Base-by-base conservation (phyloP, 2,113 vertebrate species). In the Parotia lawesii region DNA sequence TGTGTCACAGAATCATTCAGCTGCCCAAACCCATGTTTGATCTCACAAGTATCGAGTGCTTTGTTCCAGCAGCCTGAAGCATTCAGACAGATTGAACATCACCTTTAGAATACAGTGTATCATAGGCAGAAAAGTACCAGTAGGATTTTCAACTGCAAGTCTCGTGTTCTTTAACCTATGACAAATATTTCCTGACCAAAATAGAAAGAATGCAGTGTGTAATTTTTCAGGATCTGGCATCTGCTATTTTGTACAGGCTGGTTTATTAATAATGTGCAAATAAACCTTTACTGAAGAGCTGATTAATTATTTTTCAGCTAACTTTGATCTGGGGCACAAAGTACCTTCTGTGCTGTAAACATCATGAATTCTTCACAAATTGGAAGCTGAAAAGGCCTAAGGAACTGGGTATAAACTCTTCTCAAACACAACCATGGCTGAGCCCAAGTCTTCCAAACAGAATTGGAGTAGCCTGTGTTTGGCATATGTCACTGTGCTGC, bases 51-150 rank as follows among this genome's bases (percentile, higher is more conserved):
- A 98, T 98, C 87, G 96, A 98, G 97, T 98, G 98, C 97, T 99
- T 99, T 98, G 98, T 96, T 98, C 98, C 98, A 98, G 98, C 98
- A 98, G 98, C 96, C 97, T 98, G 97, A 98, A 98, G 98, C 98
- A 97, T 98, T 97, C 97, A 96, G 97, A 99, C 97, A 90, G 98
- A 98, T 77, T 97, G 97, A 98, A 95, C 90, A 96, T 98, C 97
- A 97, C 96, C 94, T 98, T 97, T 97, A 95, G 98, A 97, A 98
- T 98, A 98, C 97, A 98, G 95, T 97, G 95, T 97, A 97, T 97
- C 96, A 96, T 97, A 98, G 95, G 98, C 98, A 98, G 98, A 97
- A 96, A 98, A 98, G 98, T 99, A 99, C 98, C 98, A 98, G 96
- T 89, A 97, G 73, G 93, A 97, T 87, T 97, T 88, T 93, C 91